A percentile compares a stretch with the other conserved stretches of the same genome.
phyloP scores from a whole-genome alignment of 1,140 invertebrate genomes.

The Drosophila seguyi region DNA sequence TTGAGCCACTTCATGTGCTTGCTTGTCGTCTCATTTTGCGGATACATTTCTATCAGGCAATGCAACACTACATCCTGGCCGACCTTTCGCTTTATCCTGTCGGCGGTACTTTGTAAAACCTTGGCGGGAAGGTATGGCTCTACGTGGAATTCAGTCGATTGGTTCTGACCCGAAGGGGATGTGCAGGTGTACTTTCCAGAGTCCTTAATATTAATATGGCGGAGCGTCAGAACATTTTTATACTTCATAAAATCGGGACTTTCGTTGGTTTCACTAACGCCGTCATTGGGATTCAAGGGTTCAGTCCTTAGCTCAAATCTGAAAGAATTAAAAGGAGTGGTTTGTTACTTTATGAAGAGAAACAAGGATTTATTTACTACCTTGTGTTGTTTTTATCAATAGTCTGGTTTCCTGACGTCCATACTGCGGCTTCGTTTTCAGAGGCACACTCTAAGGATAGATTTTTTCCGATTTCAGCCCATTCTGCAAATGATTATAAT shows the following conservation, averaged over 20 bases:
- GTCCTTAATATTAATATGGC: constrained; percentile 85
- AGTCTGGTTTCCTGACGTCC: constrained; percentile 85
- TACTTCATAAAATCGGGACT: constrained; percentile 50
- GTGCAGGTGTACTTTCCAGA: constrained; percentile 86
- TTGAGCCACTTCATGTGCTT: constrained; percentile 86
- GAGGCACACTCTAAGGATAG: constrained; percentile 85
- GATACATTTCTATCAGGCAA: constrained; percentile 88
- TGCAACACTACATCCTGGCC: constrained; percentile 85
- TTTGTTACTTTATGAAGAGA: neutral
- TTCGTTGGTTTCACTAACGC: constrained; percentile 31
- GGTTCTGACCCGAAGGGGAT: constrained; percentile 66
- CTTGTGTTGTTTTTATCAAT: constrained; percentile 84
- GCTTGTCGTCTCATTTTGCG: constrained; percentile 86
- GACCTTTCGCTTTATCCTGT: constrained; percentile 86
- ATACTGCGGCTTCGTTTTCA: constrained; percentile 80
- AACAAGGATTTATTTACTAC: constrained; percentile 24
- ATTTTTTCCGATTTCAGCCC: constrained; percentile 84
- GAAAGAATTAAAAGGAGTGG: neutral
- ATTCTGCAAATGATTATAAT: constrained; percentile 37
- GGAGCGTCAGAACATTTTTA: constrained; percentile 60
- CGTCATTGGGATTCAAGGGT: constrained; percentile 28
- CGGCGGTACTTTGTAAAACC: constrained; percentile 85
- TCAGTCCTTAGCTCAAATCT: constrained; percentile 46
- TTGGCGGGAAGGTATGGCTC: constrained; percentile 86
- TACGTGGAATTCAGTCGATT: constrained; percentile 65